Base-by-base conservation (phyloP, 1,140 invertebrate species). In the Drosophila pandora region DNA sequence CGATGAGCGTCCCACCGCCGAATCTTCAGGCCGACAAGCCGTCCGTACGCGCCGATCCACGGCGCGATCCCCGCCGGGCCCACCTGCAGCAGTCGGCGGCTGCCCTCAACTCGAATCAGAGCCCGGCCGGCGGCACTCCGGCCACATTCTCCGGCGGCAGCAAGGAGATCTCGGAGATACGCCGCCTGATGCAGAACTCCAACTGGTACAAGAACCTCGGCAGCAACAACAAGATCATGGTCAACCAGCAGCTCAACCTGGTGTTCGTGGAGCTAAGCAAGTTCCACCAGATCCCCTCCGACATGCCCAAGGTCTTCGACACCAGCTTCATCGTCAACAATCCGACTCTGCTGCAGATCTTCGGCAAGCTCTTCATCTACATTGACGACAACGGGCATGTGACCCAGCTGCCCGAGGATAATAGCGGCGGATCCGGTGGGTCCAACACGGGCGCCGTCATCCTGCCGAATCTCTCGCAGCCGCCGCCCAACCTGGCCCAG, bases 131-230 rank as follows among this genome's bases (percentile, higher is more conserved):
- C 7, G 3, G n/a, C 41, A 59, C 49, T 25, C 22, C 58, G 13
- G 4, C 59, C 28, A 72, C 63, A 30, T 41, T 48, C n/a, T 47
- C 58, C 10, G 83, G 76, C 6, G 63, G 76, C 22, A 72, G 43
- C 9, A 73, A 74, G 12, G 83, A 91, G 61, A 91, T 93, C 83
- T 82, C 90, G 28, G 80, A 93, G 92, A 92, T 95, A 74, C 92
- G 94, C 83, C 93, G 90, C 32, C 92, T 94, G 37, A 79, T 95
- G 41, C 94, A 94, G 90, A 93, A 92, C 81, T 95, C 94, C 2
- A 93, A 92, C 23, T 95, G 94, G 93, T 95, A 95, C 77, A 94
- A 94, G 79, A 93, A 94, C 49, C 85, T 95, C 17, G 94, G 94
- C 57, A 94, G 94, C 48, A 95, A 94, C 57, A 94, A 95, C 78